phyloP scores from a whole-genome alignment of 2,888 invertebrate species.

The Trissolcus brochymenae region DNA sequence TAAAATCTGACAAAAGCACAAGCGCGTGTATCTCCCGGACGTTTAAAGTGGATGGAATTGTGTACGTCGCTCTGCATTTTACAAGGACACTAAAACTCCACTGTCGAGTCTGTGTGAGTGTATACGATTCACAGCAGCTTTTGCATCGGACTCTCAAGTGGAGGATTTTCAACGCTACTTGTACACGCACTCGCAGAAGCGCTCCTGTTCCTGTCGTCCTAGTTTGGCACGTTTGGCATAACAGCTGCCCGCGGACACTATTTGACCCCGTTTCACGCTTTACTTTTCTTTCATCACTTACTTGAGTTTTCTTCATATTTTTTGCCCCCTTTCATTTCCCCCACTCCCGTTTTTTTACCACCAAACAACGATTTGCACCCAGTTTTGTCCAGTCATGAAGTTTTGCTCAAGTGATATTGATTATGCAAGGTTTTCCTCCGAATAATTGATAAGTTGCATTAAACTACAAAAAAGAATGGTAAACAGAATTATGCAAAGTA shows the following conservation, averaged over 20 bases:
- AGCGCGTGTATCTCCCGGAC: slow-evolving; percentile 43
- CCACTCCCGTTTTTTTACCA: too few relatives aligned
- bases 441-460: slow-evolving; percentile 33
- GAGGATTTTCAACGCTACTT: slow-evolving; percentile 47
- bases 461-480: slow-evolving; percentile 22
- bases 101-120: slow-evolving; percentile 28
- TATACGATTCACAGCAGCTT: slow-evolving; percentile 33
- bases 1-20: slow-evolving; percentile 7
- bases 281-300: not conserved
- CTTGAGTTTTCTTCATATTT: not conserved
- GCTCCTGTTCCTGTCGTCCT: slow-evolving; percentile 35
- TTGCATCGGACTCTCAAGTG: slow-evolving; percentile 50
- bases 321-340: slow-evolving; percentile 12
- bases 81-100: slow-evolving; percentile 61
- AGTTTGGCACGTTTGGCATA: slow-evolving; percentile 41
- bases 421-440: slow-evolving; percentile 17
- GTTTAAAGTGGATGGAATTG: slow-evolving; percentile 64
- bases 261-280: slow-evolving; percentile 31
- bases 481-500: slow-evolving; percentile 14
- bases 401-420: slow-evolving; percentile 30
- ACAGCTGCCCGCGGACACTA: slow-evolving; percentile 9
- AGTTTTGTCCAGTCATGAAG: slow-evolving; percentile 1
- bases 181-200: slow-evolving; percentile 44
- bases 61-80: slow-evolving; percentile 59
- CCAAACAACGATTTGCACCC: slow-evolving; percentile 32